A percentile compares a stretch with the other conserved stretches of the same genome.
Evolutionary conservation across 2,113 vertebrate species (phyloP).

Genomic region (Pomatostomus ruficeps): DNA sequence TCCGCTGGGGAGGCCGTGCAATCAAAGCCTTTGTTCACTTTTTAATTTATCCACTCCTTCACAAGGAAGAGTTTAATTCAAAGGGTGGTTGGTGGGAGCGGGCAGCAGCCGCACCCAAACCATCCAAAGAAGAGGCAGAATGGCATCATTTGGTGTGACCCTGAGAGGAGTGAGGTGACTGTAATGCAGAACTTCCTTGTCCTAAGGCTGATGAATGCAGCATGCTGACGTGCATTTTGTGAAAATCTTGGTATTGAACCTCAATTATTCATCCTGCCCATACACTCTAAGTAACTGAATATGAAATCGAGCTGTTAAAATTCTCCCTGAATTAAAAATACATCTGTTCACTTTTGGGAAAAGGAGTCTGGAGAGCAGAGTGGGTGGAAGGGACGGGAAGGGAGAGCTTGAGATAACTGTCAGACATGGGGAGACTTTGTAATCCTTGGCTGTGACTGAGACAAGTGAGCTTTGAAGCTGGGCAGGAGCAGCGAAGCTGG

Average conservation of each 20-base stretch:
- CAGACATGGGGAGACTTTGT: background rate
- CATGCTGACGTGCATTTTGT: background rate
- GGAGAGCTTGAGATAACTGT: background rate
- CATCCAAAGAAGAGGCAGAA: background rate
- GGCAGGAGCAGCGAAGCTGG: background rate
- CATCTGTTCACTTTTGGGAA: background rate
- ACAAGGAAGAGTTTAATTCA: background rate
- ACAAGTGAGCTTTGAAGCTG: background rate
- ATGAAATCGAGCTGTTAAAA: background rate
- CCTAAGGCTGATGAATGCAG: background rate
- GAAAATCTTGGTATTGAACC: background rate
- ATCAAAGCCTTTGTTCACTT: background rate
- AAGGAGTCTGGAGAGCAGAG: background rate
- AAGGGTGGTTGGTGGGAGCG: background rate
- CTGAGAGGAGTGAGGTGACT: background rate
- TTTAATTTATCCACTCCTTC: background rate
- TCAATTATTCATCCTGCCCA: background rate
- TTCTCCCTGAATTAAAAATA: constrained; percentile 41
- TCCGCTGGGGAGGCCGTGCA: background rate
- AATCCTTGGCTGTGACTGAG: background rate
- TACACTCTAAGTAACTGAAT: background rate
- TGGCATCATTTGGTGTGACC: background rate
- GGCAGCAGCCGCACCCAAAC: background rate
- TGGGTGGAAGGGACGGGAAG: background rate
- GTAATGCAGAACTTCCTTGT: background rate